phyloP scores from a whole-genome alignment of 2,113 vertebrate species.

The Nanger granti region DNA sequence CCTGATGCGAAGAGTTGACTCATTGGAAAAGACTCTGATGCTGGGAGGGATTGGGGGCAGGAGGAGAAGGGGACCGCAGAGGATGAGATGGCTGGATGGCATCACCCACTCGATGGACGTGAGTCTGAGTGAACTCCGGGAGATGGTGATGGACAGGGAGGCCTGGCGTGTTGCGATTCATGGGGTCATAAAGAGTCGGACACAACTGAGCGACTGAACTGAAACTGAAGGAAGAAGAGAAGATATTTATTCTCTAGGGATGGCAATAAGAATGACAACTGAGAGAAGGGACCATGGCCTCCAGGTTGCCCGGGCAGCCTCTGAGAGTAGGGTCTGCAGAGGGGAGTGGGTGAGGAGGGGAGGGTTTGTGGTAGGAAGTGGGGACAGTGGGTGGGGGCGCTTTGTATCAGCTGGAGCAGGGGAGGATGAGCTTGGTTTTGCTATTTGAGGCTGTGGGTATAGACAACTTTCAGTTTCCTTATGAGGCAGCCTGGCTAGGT shows the following conservation, averaged over 20 bases:
- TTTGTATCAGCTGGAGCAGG: not conserved
- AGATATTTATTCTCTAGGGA: not conserved
- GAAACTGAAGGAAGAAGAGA: not conserved
- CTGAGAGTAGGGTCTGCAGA: not conserved
- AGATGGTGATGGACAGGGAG: no score
- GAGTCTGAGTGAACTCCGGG: no score
- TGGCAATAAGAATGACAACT: not conserved
- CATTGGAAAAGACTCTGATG: no score
- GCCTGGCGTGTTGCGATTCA: no score
- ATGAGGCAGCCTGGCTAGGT: not conserved
- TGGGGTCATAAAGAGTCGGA: no score
- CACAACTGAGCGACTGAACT: no score
- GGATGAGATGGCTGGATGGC: no score
- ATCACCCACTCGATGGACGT: no score
- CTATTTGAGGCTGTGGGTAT: not conserved
- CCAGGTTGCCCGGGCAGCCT: not conserved
- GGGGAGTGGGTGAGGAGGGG: not conserved
- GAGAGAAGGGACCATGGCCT: not conserved
- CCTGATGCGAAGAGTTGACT: no score
- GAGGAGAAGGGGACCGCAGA: no score
- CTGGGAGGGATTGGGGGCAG: no score
- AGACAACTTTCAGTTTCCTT: slow-evolving; percentile 23
- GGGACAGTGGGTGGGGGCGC: not conserved
- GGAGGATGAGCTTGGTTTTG: not conserved
- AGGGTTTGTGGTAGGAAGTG: not conserved